Evolutionary conservation across 2,888 invertebrate genomes (phyloP).

Genomic region (Lathronympha strigana): DNA sequence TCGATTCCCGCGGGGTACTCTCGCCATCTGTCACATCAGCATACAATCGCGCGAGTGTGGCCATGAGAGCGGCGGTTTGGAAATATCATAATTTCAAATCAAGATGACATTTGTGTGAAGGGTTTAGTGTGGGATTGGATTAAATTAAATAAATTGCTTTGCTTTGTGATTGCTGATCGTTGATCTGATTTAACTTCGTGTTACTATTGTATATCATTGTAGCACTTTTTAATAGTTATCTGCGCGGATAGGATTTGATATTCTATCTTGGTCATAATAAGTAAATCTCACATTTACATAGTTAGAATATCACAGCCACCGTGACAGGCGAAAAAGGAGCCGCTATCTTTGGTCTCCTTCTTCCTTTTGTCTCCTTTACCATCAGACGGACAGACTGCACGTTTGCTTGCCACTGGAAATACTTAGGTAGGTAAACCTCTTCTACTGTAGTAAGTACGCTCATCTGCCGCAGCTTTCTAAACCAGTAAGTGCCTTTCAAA

Average conservation of each 20-base stretch:
- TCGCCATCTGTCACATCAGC: slow-evolving; percentile 77
- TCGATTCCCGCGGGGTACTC: slow-evolving; percentile 60
- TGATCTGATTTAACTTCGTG: not conserved
- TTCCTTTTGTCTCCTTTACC: too few relatives aligned
- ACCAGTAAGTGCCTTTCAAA: slow-evolving; percentile 3
- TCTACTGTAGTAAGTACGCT: too few relatives aligned
- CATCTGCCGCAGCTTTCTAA: not conserved
- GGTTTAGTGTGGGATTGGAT: slow-evolving; percentile 8
- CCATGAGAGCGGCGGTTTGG: slow-evolving; percentile 49
- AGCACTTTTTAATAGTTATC: too few relatives aligned
- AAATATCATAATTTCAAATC: slow-evolving; percentile 14
- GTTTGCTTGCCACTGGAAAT: not conserved
- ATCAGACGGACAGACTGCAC: not conserved
- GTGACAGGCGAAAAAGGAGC: too few relatives aligned
- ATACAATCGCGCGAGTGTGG: slow-evolving; percentile 67
- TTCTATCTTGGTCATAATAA: too few relatives aligned
- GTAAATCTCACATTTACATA: too few relatives aligned
- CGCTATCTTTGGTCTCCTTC: too few relatives aligned
- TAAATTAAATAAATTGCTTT: too few relatives aligned
- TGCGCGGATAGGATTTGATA: too few relatives aligned
- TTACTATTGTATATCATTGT: not conserved
- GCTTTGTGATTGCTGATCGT: not conserved
- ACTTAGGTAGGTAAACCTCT: too few relatives aligned
- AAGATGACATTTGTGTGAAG: slow-evolving; percentile 17
- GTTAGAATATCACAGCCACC: too few relatives aligned